A percentile compares a stretch with the other conserved stretches of the same genome.
Conservation (phyloP, 2,797 vertebrate genomes). For the Xyrichtys novacula region DNA sequence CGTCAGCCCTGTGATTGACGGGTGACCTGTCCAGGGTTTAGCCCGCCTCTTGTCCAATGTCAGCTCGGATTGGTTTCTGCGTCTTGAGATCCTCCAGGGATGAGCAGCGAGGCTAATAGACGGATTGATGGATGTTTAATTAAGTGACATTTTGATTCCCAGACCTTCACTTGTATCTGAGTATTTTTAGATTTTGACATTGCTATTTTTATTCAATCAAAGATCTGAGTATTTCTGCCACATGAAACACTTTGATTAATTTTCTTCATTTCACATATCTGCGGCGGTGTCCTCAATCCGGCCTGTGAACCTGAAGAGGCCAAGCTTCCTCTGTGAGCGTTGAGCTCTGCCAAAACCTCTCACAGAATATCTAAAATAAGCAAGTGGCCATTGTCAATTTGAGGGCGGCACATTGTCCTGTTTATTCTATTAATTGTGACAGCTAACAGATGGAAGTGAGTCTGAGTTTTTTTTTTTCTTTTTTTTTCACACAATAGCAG, state of each 20-base stretch:
- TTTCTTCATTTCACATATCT: constrained; percentile 5
- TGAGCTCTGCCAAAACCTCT: constrained; percentile 36
- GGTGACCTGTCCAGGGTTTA: neutral
- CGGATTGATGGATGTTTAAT: neutral
- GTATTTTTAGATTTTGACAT: neutral
- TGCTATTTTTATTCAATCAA: neutral
- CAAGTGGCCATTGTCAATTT: constrained; percentile 42
- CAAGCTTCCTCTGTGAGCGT: constrained; percentile 18
- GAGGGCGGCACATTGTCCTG: constrained; percentile 46
- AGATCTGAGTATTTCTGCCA: neutral
- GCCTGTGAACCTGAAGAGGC: constrained; percentile 28
- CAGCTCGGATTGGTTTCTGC: neutral
- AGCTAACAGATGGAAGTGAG: constrained; percentile 52
- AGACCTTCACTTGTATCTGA: neutral
- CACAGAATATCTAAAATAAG: constrained; percentile 36
- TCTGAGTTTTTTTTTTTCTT: constrained; percentile 15
- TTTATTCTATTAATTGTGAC: constrained; percentile 69
- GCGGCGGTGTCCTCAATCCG: constrained; percentile 19
- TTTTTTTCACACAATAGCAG: constrained; percentile 21
- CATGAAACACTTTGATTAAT: constrained; percentile 7
- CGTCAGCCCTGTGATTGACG: neutral
- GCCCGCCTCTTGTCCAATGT: neutral
- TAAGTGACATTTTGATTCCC: neutral
- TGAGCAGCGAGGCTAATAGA: neutral
- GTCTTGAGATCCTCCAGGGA: neutral